These are phyloP conservation scores for Papilio polytes DNA, from an alignment of 1,140 invertebrate species.

Conservation along the genomic window DNA sequence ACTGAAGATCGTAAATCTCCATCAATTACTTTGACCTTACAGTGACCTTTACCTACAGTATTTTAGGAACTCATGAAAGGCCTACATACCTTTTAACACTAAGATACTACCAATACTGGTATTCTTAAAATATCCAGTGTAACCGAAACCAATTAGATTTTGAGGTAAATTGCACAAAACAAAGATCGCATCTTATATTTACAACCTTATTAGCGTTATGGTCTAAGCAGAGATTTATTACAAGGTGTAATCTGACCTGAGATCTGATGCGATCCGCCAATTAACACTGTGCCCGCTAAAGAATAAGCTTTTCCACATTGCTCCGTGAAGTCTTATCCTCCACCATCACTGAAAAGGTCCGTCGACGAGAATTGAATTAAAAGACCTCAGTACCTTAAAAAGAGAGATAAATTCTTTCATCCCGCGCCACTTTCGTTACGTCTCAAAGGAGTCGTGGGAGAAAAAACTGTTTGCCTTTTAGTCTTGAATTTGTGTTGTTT, in stretches of 20 bases:
- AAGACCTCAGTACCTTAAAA: constrained; percentile 19
- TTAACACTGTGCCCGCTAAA: constrained; percentile 13
- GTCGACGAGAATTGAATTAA: constrained; percentile 19
- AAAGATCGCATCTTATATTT: no score
- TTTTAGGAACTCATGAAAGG: no score
- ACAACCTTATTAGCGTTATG: not conserved
- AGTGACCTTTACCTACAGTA: no score
- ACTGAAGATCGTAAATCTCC: no score
- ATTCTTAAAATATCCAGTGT: no score
- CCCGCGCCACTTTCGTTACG: constrained; percentile 3
- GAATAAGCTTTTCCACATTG: not conserved
- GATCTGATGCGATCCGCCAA: not conserved
- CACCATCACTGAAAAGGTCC: constrained; percentile 2
- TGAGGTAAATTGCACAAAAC: no score
- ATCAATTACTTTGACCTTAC: no score
- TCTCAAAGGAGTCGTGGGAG: constrained; percentile 26
- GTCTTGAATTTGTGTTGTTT: constrained; percentile 42
- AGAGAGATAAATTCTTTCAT: constrained; percentile 26
- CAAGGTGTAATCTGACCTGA: not conserved
- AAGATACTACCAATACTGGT: no score
- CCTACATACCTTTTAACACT: no score
- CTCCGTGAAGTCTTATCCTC: not conserved
- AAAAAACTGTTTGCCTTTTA: constrained; percentile 40
- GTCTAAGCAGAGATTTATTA: constrained; percentile 7
- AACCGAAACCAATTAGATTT: no score